Conservation (phyloP, 1,140 invertebrate genomes). For the Bombus haemorrhoidalis region DNA sequence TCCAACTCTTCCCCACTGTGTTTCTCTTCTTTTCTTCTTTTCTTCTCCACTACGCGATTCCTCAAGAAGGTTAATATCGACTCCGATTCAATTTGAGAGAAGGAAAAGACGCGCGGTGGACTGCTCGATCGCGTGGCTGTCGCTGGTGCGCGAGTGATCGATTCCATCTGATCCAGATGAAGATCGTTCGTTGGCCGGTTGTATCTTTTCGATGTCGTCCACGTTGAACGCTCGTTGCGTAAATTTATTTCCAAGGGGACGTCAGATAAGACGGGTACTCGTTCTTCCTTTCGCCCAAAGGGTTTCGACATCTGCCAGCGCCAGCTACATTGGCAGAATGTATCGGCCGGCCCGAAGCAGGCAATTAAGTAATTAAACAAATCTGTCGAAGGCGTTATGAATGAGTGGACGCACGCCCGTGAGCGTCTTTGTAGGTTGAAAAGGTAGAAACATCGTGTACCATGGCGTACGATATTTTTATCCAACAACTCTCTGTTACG, state of each 20-base stretch:
- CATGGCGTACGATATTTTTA: conserved; percentile 39
- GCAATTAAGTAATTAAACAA: conserved; percentile 82
- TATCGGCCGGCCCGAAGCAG: conserved; percentile 59
- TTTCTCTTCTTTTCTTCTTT: not conserved
- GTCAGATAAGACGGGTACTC: conserved; percentile 48
- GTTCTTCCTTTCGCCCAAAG: conserved; percentile 61
- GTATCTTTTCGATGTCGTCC: not conserved
- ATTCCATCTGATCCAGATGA: not conserved
- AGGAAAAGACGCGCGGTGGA: no score
- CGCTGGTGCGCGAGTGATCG: not conserved
- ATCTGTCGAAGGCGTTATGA: conserved; percentile 74
- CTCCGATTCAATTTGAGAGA: conserved; percentile 32
- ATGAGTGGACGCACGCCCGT: conserved; percentile 71
- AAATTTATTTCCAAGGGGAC: conserved; percentile 54
- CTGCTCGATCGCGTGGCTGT: no score
- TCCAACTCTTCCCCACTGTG: not conserved
- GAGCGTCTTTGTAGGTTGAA: conserved; percentile 31
- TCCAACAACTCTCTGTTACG: conserved; percentile 26
- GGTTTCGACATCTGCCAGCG: conserved; percentile 65
- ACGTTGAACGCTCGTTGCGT: conserved; percentile 15
- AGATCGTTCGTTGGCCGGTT: not conserved
- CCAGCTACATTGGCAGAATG: conserved; percentile 40
- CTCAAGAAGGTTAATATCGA: conserved; percentile 36
- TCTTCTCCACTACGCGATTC: conserved; percentile 20
- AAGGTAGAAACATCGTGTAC: conserved; percentile 36